Conservation (phyloP, 2,797 vertebrate genomes). For the Parauchenoglanis ngamensis region DNA sequence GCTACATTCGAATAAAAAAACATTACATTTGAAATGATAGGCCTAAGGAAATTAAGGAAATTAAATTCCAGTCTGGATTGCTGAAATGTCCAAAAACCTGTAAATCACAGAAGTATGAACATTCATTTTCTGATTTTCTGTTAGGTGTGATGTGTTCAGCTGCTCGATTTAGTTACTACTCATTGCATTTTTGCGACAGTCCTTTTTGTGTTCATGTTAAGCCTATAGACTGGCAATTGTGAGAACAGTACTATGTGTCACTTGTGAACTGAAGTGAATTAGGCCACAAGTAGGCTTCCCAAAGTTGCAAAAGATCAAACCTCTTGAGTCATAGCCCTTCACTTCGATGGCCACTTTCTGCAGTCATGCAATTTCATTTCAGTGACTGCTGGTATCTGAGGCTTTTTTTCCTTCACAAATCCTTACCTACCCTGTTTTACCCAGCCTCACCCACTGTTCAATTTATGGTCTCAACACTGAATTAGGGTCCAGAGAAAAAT, state of each 20-base stretch:
- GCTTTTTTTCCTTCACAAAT: neutral
- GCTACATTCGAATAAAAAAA: no score
- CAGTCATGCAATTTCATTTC: neutral
- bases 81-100: neutral
- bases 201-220: neutral
- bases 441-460: neutral
- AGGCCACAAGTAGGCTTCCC: neutral
- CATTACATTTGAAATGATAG: neutral
- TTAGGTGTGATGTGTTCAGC: neutral
- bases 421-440: neutral
- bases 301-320: neutral
- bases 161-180: neutral
- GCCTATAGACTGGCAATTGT: neutral
- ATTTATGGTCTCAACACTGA: neutral
- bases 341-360: neutral
- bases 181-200: neutral
- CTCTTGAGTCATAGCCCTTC: neutral
- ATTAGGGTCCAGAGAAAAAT: neutral
- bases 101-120: neutral
- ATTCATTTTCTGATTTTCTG: neutral
- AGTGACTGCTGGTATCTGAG: neutral
- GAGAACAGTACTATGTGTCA: neutral
- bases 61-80: neutral
- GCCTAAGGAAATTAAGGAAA: no score
- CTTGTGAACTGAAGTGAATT: neutral